These are phyloP conservation scores for Ptilonorhynchus violaceus DNA, from an alignment of 2,113 vertebrate genomes.

Conservation along the genomic window DNA sequence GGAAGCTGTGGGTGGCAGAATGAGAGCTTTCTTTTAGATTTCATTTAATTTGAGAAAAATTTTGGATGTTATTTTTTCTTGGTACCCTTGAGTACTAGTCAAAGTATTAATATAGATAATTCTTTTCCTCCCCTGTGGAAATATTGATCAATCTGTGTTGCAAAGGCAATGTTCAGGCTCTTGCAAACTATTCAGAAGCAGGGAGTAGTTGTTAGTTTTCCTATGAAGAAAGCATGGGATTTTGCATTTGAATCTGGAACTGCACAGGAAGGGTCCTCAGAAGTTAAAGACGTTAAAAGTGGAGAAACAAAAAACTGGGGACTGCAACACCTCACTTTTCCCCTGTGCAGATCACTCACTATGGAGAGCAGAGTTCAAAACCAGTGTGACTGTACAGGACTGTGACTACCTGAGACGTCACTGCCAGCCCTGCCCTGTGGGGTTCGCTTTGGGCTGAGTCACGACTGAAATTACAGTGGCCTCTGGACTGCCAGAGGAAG, in stretches of 20 bases:
- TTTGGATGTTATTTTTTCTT: neutral
- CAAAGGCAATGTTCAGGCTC: neutral
- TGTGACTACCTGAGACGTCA: accelerated
- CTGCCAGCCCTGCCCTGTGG: neutral
- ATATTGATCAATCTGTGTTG: neutral
- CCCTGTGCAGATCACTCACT: neutral
- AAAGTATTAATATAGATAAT: neutral
- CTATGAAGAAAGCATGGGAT: neutral
- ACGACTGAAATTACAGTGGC: neutral
- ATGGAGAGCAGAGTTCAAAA: neutral
- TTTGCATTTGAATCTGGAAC: neutral
- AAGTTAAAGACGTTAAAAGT: neutral
- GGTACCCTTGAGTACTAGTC: neutral
- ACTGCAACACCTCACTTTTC: neutral
- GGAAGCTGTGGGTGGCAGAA: neutral
- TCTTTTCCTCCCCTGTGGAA: neutral
- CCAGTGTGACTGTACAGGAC: neutral
- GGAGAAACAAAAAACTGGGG: neutral
- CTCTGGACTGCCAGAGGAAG: neutral
- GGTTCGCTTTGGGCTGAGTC: neutral
- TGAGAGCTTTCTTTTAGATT: neutral
- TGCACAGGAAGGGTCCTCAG: neutral
- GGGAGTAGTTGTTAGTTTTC: neutral
- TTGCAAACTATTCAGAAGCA: neutral
- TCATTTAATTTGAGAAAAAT: neutral